A percentile compares a stretch with the other conserved stretches of the same genome.
Conservation (phyloP, 2,888 invertebrate species). For the Patella pellucida region DNA sequence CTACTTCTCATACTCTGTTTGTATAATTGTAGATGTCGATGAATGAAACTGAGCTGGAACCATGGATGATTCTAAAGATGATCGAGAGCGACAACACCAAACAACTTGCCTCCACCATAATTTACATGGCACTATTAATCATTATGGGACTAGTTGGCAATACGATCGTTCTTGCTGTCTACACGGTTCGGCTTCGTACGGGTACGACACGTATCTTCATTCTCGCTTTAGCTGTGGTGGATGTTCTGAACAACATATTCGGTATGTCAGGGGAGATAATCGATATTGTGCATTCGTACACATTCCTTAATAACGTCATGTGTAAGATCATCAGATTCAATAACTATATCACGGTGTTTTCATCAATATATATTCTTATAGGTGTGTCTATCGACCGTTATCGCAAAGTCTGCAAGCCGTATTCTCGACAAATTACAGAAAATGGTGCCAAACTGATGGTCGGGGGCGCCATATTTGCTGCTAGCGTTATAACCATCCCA, state of each 20-base stretch:
- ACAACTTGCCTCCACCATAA: conserved; percentile 43
- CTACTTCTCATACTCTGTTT: no score
- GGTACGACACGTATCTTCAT: conserved; percentile 34
- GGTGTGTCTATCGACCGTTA: conserved; percentile 34
- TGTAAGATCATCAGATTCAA: conserved; percentile 33
- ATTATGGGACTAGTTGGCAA: conserved; percentile 46
- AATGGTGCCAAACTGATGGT: conserved; percentile 21
- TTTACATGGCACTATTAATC: conserved; percentile 46
- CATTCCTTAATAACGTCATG: conserved; percentile 26
- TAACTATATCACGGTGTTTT: conserved; percentile 28
- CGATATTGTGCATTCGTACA: conserved; percentile 32
- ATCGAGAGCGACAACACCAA: neutral
- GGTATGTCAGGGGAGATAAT: conserved; percentile 38
- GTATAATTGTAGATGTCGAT: no score
- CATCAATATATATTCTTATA: conserved; percentile 30
- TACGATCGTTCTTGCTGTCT: conserved; percentile 32
- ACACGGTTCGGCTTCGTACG: conserved; percentile 28
- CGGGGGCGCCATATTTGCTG: conserved; percentile 8
- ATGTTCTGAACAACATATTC: conserved; percentile 29
- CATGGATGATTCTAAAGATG: neutral
- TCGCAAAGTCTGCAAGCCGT: conserved; percentile 27
- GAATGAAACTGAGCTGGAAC: no score
- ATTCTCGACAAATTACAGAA: conserved; percentile 27
- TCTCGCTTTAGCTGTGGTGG: conserved; percentile 32
- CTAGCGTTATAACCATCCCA: conserved; percentile 18